Conservation (phyloP, 2,888 invertebrate species). For the Scaptomyza caliginosa region DNA sequence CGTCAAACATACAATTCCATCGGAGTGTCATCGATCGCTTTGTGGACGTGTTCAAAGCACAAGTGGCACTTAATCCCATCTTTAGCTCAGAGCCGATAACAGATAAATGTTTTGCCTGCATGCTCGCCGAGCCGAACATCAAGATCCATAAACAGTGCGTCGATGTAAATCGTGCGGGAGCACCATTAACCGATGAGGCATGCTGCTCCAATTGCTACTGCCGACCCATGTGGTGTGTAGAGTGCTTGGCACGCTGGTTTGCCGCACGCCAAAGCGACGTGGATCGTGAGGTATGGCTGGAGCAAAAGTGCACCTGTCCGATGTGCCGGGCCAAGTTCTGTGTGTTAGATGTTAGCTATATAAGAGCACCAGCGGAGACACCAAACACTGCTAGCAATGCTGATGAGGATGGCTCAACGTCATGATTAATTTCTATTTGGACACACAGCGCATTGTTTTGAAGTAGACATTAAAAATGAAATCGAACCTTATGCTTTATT, state of each 20-base stretch:
- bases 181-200: slow-evolving; percentile 79
- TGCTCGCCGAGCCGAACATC: slow-evolving; percentile 91
- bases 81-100: slow-evolving; percentile 88
- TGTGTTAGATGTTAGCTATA: slow-evolving; percentile 90
- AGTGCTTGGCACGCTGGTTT: slow-evolving; percentile 95
- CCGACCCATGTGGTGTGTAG: slow-evolving; percentile 95
- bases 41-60: slow-evolving; percentile 91
- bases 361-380: slow-evolving; percentile 39
- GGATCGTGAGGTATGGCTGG: slow-evolving; percentile 90
- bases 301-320: slow-evolving; percentile 93
- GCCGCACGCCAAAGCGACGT: slow-evolving; percentile 91
- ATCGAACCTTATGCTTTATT: slow-evolving; percentile 64
- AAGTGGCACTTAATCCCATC: slow-evolving; percentile 88
- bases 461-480: slow-evolving; percentile 14
- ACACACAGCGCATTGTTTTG: background rate
- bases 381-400: background rate
- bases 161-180: slow-evolving; percentile 84
- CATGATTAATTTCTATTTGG: slow-evolving; percentile 46
- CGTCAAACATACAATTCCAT: slow-evolving; percentile 89
- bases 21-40: slow-evolving; percentile 93
- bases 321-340: slow-evolving; percentile 94
- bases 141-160: slow-evolving; percentile 90
- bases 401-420: slow-evolving; percentile 15
- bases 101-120: slow-evolving; percentile 95
- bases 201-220: slow-evolving; percentile 87